These are phyloP conservation scores for Smittia aterrima DNA, from an alignment of 2,888 invertebrate species.

Conservation along the genomic window DNA sequence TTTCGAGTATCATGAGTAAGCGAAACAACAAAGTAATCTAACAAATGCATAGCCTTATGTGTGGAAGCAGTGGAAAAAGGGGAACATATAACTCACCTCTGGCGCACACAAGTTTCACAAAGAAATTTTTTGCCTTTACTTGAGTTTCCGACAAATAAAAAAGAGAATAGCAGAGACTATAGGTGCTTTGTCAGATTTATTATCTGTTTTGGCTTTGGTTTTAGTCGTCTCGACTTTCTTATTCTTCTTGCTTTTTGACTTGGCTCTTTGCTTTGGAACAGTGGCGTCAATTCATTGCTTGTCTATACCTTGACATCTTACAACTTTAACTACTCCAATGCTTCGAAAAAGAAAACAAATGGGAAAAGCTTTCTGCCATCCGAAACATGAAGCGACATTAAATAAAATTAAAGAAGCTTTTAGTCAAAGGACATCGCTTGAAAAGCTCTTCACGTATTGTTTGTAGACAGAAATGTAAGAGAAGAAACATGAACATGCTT, in stretches of 20 bases:
- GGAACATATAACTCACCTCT: too few species aligned
- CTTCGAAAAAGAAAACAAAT: neutral
- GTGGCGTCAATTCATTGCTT: too few species aligned
- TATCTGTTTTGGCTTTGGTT: conserved; percentile 30
- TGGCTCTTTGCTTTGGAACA: too few species aligned
- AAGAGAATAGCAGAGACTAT: too few species aligned
- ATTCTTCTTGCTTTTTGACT: too few species aligned
- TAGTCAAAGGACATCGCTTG: neutral
- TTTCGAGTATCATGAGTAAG: too few species aligned
- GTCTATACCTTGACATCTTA: too few species aligned
- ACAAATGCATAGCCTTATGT: neutral
- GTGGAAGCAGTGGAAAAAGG: too few species aligned
- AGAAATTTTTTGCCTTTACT: too few species aligned
- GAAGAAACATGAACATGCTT: neutral
- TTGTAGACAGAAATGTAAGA: neutral
- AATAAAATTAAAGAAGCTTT: conserved; percentile 8
- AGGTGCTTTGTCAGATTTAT: conserved; percentile 29
- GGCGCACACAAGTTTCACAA: too few species aligned
- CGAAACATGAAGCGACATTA: neutral
- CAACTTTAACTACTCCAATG: too few species aligned
- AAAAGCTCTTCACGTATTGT: neutral
- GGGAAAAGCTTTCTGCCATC: neutral
- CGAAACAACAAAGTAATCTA: neutral
- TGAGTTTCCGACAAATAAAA: too few species aligned
- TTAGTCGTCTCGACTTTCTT: neutral